Evolutionary conservation across 1,140 invertebrate species (phyloP).

Genomic region (Helicoverpa armigera): DNA sequence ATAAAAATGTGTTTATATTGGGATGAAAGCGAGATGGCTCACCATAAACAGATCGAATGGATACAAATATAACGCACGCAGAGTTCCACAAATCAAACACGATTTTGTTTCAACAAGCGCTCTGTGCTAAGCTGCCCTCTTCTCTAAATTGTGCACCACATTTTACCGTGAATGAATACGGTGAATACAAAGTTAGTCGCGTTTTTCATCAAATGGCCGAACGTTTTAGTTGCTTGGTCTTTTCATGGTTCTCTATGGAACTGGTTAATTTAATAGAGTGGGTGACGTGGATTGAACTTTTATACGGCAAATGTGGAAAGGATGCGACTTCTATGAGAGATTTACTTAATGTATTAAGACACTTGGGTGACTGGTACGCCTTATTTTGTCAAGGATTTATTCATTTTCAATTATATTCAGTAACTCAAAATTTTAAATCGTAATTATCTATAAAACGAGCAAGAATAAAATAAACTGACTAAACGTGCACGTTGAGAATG

Average conservation of each 20-base stretch:
- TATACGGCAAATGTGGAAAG: neutral
- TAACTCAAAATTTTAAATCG: too few relatives aligned
- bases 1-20: constrained; percentile 83
- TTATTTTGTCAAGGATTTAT: too few relatives aligned
- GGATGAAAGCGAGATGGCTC: constrained; percentile 70
- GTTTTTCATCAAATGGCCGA: constrained; percentile 5
- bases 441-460: too few relatives aligned
- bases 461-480: too few relatives aligned
- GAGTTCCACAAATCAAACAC: constrained; percentile 57
- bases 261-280: constrained; percentile 3
- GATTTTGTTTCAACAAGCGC: constrained; percentile 49
- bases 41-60: constrained; percentile 72
- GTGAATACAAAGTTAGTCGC: constrained; percentile 11
- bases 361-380: too few relatives aligned
- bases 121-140: neutral
- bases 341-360: too few relatives aligned
- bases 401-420: too few relatives aligned
- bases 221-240: constrained; percentile 2
- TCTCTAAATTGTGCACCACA: constrained; percentile 1
- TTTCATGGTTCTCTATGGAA: constrained; percentile 5
- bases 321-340: neutral
- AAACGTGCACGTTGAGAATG: too few relatives aligned
- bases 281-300: neutral
- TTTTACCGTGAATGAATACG: constrained; percentile 14
- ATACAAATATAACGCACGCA: constrained; percentile 62